Conservation (phyloP, 2,888 invertebrate genomes). For the Oasisia sp. region DNA sequence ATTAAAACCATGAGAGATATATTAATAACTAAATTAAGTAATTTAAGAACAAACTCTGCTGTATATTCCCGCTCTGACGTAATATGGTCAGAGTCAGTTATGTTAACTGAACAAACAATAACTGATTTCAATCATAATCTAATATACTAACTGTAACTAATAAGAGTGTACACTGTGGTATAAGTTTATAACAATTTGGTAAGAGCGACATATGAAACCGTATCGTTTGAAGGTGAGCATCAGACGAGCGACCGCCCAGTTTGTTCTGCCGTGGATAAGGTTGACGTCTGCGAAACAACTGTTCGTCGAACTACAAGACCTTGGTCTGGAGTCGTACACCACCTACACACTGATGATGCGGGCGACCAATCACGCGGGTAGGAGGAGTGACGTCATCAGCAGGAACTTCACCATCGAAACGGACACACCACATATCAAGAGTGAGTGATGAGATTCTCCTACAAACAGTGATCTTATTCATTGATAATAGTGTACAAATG, state of each 20-base stretch:
- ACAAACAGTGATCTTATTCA: not conserved
- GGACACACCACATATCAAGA: not conserved
- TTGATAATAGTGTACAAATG: not conserved
- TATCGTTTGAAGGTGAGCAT: not conserved
- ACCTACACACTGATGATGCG: constrained; percentile 1
- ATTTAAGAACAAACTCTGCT: no score
- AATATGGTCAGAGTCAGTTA: no score
- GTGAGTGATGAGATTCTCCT: not conserved
- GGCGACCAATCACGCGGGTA: not conserved
- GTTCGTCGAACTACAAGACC: not conserved
- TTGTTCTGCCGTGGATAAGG: not conserved
- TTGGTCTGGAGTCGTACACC: not conserved
- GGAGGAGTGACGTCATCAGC: not conserved
- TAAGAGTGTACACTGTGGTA: no score
- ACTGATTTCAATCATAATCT: no score
- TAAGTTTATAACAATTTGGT: no score
- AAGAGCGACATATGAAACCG: not conserved
- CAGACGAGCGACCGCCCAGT: not conserved
- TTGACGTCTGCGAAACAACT: not conserved
- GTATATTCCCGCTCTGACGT: no score
- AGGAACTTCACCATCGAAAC: not conserved
- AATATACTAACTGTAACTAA: no score
- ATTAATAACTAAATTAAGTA: no score
- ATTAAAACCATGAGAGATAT: no score
- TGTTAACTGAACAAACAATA: no score